Conservation (phyloP, 2,888 invertebrate species). For the Marronus borbonicus region DNA sequence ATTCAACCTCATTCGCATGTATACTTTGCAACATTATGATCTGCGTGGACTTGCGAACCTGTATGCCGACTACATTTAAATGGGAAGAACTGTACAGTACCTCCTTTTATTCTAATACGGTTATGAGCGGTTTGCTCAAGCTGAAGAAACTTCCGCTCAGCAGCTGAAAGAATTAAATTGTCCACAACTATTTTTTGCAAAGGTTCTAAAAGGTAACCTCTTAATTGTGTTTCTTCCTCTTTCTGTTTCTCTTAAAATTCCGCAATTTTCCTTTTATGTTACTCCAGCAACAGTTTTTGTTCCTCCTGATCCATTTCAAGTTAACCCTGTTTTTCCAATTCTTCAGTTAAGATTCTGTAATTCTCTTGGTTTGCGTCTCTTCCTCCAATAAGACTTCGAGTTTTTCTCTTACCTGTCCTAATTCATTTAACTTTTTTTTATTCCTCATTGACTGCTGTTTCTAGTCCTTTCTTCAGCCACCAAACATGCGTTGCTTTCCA, state of each 20-base stretch:
- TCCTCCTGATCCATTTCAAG: conserved; percentile 85
- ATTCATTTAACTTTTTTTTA: conserved; percentile 80
- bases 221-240: conserved; percentile 80
- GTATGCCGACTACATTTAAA: too few relatives aligned
- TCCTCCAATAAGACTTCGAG: conserved; percentile 83
- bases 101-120: conserved; percentile 78
- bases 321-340: conserved; percentile 88
- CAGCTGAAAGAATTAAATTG: conserved; percentile 72
- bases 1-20: too few relatives aligned
- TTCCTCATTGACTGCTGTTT: conserved; percentile 81
- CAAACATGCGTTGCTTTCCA: conserved; percentile 77
- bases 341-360: conserved; percentile 89
- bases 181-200: too few relatives aligned
- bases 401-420: conserved; percentile 80
- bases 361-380: conserved; percentile 87
- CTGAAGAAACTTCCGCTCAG: conserved; percentile 79
- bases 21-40: too few relatives aligned
- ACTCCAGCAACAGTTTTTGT: conserved; percentile 80
- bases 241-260: conserved; percentile 83
- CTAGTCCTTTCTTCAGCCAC: conserved; percentile 78
- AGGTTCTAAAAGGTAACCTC: conserved; percentile 70
- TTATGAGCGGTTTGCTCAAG: conserved; percentile 80
- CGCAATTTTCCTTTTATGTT: conserved; percentile 82
- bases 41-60: too few relatives aligned
- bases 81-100: conserved; percentile 62